phyloP scores from a whole-genome alignment of 2,888 invertebrate species.

The Aradus depressus region DNA sequence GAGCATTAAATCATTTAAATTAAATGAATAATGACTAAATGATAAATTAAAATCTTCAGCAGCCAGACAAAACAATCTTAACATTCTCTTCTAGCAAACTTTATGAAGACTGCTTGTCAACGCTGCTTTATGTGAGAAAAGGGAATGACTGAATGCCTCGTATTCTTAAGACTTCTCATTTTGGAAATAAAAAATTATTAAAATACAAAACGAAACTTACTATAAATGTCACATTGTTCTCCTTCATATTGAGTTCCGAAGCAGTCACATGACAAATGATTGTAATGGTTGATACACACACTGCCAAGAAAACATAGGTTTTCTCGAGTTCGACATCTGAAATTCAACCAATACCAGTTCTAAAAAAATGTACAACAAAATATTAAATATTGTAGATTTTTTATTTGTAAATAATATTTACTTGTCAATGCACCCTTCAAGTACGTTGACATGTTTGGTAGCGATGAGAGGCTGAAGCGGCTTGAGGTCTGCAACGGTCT shows the following conservation, averaged over 20 bases:
- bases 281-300: conserved; percentile 83
- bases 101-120: too few species aligned
- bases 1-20: too few species aligned
- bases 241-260: conserved; percentile 88
- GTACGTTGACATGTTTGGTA: conserved; percentile 78
- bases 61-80: too few species aligned
- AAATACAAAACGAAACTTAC: conserved; percentile 46
- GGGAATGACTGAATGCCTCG: background rate
- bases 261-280: conserved; percentile 80
- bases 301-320: conserved; percentile 82
- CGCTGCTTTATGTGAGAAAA: too few species aligned
- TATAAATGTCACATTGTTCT: conserved; percentile 80
- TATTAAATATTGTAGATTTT: background rate
- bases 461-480: conserved; percentile 74
- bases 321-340: conserved; percentile 60
- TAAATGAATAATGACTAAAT: too few species aligned
- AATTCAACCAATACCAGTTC: too few species aligned
- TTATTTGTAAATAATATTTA: conserved; percentile 31
- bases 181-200: background rate
- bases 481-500: conserved; percentile 69
- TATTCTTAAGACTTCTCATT: background rate
- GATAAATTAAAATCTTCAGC: too few species aligned
- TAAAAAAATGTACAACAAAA: too few species aligned
- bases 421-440: conserved; percentile 78
- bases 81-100: too few species aligned